These are phyloP conservation scores for Plutomurus gul DNA, from an alignment of 1,140 invertebrate genomes.

Conservation along the genomic window DNA sequence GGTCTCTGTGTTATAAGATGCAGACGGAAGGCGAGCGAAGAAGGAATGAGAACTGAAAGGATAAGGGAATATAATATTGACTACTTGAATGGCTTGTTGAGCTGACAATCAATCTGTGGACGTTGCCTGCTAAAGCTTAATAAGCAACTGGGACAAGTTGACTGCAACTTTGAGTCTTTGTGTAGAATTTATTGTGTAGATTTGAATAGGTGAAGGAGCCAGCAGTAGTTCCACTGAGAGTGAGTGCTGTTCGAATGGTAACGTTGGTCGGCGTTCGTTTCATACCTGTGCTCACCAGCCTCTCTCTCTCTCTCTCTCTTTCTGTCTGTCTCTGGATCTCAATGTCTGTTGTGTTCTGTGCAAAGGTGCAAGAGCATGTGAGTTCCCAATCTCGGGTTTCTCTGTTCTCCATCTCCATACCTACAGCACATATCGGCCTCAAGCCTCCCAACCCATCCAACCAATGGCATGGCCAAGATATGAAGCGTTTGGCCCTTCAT, in stretches of 20 bases:
- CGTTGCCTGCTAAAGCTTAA: not conserved
- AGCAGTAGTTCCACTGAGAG: too few species aligned
- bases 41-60: too few species aligned
- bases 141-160: not conserved
- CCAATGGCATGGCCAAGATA: conserved; percentile 22
- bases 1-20: too few species aligned
- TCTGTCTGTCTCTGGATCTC: not conserved
- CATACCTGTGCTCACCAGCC: not conserved
- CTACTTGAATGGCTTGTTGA: too few species aligned
- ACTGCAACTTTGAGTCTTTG: not conserved
- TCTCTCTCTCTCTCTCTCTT: not conserved
- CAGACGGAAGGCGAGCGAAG: too few species aligned
- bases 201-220: not conserved
- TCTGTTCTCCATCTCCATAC: not conserved
- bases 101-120: too few species aligned
- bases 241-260: not conserved
- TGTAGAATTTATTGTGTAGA: not conserved
- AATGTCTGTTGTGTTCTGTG: conserved; percentile 21
- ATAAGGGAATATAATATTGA: too few species aligned
- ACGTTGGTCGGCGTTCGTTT: not conserved
- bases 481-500: conserved; percentile 4
- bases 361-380: conserved; percentile 36
- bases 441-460: not conserved
- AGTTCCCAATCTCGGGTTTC: conserved; percentile 12
- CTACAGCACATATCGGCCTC: not conserved